Evolutionary conservation across 1,140 invertebrate species (phyloP), one percentile per base, ranked within the genome.

Genomic region (Chionoecetes opilio): DNA sequence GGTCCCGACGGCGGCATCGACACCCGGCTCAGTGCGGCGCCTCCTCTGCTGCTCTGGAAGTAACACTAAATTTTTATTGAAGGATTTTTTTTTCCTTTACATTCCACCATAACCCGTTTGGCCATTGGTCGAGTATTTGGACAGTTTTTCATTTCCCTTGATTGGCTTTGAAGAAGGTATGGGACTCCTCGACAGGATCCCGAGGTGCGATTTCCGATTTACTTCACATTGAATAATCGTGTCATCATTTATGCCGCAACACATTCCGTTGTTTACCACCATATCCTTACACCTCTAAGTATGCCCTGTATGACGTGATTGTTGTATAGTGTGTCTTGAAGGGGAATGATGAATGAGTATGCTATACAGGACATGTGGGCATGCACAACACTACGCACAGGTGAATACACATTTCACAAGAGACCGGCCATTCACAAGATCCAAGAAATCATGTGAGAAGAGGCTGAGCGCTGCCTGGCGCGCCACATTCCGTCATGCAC

Each of bases 11-110:
- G 63, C 63, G 63, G 63, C 63, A 75, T 75, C 63, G 63, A 75
- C 63, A 75, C 63, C 63, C 63, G 63, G 63, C n/a, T 75, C 0
- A 75, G n/a, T n/a, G 63, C 63, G 63, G 63, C 63, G 63, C 21
- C 63, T 75, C 6, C n/a, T 5, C 21, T n/a, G 63, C 21, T 75
- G 63, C 63, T 75, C 63, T 75, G 63, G 21, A 75, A 75, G n/a
- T 75, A 75, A 75, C 63, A 75, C 63, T 75, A 75, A 75, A 26
- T 75, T 75, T 75, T 75, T n/a, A 5, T 17, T n/a, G 63, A 26
- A n/a, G n/a, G n/a, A n/a, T n/a, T 75, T 75, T 75, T 75, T 21
- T 75, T 75, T 75, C 63, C n/a, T n/a, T 53, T 53, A 75, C 63
- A 75, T 75, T 75, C 63, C n/a, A 26, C 63, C 26, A 75, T 75